Conservation (phyloP, 2,888 invertebrate species). For the Heliconius aoede region DNA sequence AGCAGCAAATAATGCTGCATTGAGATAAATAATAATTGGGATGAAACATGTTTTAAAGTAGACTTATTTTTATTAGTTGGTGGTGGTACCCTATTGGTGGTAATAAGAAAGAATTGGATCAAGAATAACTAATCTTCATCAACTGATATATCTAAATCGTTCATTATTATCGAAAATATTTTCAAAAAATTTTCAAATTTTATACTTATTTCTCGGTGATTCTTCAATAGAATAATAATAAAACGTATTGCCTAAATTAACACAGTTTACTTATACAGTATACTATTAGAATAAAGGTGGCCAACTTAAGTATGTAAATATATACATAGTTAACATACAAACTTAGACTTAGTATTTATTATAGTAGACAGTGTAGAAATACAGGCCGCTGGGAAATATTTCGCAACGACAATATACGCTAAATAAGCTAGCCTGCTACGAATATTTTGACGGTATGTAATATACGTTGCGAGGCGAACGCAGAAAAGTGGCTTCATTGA, state of each 20-base stretch:
- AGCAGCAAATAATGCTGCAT: no score
- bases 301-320: not conserved
- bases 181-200: not conserved
- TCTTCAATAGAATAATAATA: no score
- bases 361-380: not conserved
- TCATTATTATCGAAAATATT: not conserved
- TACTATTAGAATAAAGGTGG: not conserved
- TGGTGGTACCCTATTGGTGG: not conserved
- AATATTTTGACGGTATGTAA: constrained; percentile 1
- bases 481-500: not conserved
- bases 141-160: not conserved
- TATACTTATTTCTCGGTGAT: not conserved
- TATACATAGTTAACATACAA: constrained; percentile 10
- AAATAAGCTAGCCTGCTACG: not conserved
- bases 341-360: not conserved
- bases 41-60: not conserved
- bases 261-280: not conserved
- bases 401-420: not conserved
- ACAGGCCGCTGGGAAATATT: not conserved
- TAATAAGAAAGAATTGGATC: not conserved
- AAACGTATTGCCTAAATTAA: not conserved
- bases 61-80: not conserved
- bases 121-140: not conserved
- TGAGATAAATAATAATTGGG: not conserved
- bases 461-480: not conserved